Evolutionary conservation across 2,113 vertebrate genomes (phyloP).

Genomic region (Lasiurus borealis): DNA sequence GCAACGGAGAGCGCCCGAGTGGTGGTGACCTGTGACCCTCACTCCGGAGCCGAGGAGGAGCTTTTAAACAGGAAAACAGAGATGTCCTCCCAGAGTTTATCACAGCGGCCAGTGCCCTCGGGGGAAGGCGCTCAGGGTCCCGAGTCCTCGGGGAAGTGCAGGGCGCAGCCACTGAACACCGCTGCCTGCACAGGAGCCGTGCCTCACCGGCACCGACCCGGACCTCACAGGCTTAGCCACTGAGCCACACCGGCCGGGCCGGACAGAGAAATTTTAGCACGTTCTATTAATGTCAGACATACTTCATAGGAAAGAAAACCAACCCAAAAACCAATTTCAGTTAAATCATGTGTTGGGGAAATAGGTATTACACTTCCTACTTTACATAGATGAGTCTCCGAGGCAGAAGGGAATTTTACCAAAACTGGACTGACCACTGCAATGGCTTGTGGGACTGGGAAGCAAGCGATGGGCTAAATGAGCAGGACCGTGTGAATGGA

Average conservation of each 20-base stretch:
- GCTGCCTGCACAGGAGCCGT: too few species aligned
- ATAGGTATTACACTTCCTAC: neutral
- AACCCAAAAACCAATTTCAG: neutral
- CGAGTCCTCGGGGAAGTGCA: neutral
- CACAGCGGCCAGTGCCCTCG: neutral
- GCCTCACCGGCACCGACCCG: too few species aligned
- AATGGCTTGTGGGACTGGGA: neutral
- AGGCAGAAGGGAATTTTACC: neutral
- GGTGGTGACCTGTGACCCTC: neutral
- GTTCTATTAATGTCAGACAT: neutral
- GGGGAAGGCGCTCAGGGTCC: neutral
- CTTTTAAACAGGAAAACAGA: neutral
- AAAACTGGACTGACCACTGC: neutral
- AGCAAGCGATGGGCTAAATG: neutral
- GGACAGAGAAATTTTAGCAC: neutral
- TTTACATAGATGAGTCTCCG: neutral
- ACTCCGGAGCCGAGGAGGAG: neutral
- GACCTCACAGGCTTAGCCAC: too few species aligned
- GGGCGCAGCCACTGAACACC: neutral
- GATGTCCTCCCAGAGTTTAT: neutral
- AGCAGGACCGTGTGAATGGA: fast-evolving
- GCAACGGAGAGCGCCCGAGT: fast-evolving
- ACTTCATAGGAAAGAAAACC: neutral
- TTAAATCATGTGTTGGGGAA: neutral
- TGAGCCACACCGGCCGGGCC: too few species aligned